Evolutionary conservation across 2,113 vertebrate genomes (phyloP).

Genomic region (Tetraodon nigroviridis): DNA sequence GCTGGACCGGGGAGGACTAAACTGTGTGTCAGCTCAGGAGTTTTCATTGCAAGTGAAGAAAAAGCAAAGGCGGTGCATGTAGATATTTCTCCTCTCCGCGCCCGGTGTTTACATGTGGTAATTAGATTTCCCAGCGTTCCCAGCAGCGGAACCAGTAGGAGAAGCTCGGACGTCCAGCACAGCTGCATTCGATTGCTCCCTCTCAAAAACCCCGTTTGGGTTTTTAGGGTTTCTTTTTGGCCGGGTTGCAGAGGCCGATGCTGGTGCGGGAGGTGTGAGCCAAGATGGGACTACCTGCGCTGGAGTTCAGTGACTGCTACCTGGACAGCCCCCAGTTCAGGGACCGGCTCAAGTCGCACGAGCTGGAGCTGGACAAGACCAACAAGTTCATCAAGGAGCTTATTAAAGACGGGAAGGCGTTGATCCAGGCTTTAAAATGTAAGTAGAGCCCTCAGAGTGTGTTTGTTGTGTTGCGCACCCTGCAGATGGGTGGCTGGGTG

Average conservation of each 20-base stretch:
- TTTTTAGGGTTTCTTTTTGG: too few relatives aligned
- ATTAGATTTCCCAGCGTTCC: slow-evolving; percentile 50
- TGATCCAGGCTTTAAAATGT: slow-evolving; percentile 90
- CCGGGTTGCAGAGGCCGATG: too few relatives aligned
- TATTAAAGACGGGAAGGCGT: slow-evolving; percentile 91
- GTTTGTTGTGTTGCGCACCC: background rate
- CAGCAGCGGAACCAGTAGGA: slow-evolving; percentile 20
- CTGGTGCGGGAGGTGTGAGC: too few relatives aligned
- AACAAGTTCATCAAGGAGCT: slow-evolving; percentile 99
- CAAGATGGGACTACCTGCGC: slow-evolving; percentile 88
- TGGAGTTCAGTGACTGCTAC: slow-evolving; percentile 97
- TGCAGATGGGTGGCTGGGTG: too few relatives aligned
- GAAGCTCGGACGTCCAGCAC: slow-evolving; percentile 5
- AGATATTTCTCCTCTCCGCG: slow-evolving; percentile 11
- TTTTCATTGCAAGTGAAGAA: background rate
- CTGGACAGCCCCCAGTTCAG: slow-evolving; percentile 93
- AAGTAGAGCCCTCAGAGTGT: slow-evolving; percentile 59
- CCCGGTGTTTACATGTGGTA: slow-evolving; percentile 42
- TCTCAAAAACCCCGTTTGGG: too few relatives aligned
- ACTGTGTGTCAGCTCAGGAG: too few relatives aligned
- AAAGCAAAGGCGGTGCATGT: slow-evolving; percentile 30
- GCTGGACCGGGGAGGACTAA: background rate
- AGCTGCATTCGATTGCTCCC: slow-evolving; percentile 15
- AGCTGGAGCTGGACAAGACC: slow-evolving; percentile 95
- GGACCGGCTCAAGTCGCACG: slow-evolving; percentile 91